Evolutionary conservation across 1,140 invertebrate species (phyloP).

Genomic region (Maniola jurtina): DNA sequence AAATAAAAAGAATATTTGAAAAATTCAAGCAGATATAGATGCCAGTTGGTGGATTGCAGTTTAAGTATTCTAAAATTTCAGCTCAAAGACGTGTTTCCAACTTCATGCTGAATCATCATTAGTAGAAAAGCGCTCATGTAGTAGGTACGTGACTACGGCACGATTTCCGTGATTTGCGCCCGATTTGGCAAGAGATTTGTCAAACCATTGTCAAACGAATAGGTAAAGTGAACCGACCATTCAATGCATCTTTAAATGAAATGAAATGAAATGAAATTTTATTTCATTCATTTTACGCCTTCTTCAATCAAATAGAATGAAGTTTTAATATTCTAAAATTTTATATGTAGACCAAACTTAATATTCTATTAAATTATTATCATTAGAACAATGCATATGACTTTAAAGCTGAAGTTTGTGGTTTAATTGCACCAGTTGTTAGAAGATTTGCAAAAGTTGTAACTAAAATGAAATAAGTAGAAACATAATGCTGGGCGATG

Average conservation of each 20-base stretch:
- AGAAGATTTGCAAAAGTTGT: neutral
- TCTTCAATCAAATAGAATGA: neutral
- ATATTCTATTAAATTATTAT: conserved; percentile 3
- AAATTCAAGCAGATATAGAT: too few relatives aligned
- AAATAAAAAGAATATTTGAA: too few relatives aligned
- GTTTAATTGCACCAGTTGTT: neutral
- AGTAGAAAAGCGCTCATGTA: neutral
- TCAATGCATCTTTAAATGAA: too few relatives aligned
- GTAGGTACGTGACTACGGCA: neutral
- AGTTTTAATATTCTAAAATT: neutral
- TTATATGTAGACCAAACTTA: neutral
- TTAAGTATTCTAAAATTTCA: neutral
- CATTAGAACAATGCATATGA: conserved; percentile 1
- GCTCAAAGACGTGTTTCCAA: neutral
- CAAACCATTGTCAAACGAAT: neutral
- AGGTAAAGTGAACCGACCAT: neutral
- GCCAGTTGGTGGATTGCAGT: neutral
- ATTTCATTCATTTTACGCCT: neutral
- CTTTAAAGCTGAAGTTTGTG: neutral
- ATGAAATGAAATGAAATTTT: too few relatives aligned
- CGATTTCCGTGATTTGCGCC: neutral
- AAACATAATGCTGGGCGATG: too few relatives aligned
- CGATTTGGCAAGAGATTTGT: conserved; percentile 2
- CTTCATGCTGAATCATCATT: conserved; percentile 4
- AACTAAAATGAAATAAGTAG: neutral